These are phyloP conservation scores for Lasioglossum figueresi DNA, from an alignment of 2,888 invertebrate genomes.

Conservation along the genomic window DNA sequence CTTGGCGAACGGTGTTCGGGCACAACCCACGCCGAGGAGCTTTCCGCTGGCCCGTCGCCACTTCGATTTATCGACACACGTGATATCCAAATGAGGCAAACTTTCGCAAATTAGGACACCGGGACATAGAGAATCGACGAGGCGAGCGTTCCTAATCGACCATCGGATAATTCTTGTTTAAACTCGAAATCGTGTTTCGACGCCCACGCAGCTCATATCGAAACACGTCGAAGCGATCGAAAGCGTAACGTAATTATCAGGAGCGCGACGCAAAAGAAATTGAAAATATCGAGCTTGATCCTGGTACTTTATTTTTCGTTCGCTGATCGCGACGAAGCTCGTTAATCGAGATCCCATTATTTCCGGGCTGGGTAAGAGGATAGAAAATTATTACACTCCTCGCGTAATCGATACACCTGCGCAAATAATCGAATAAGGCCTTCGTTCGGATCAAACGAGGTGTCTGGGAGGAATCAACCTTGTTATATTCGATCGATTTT, in stretches of 20 bases:
- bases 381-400: slow-evolving; percentile 13
- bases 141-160: neutral
- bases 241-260: neutral
- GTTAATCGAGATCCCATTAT: slow-evolving; percentile 23
- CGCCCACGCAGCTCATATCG: too few species aligned
- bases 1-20: neutral
- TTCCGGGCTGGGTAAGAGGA: neutral
- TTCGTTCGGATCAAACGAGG: slow-evolving; percentile 23
- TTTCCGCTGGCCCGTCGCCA: neutral
- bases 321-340: neutral
- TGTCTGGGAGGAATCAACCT: neutral
- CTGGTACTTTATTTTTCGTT: neutral
- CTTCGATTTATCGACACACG: neutral
- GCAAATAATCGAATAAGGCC: slow-evolving; percentile 34
- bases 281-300: neutral
- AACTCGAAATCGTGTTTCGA: neutral
- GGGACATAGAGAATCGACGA: neutral
- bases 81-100: slow-evolving; percentile 1
- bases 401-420: slow-evolving; percentile 35
- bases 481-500: neutral
- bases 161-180: neutral
- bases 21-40: neutral
- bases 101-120: slow-evolving; percentile 7
- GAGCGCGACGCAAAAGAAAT: neutral
- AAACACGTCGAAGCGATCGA: neutral